These are phyloP conservation scores for Coelopa pilipes DNA, from an alignment of 2,888 invertebrate genomes.

Conservation along the genomic window DNA sequence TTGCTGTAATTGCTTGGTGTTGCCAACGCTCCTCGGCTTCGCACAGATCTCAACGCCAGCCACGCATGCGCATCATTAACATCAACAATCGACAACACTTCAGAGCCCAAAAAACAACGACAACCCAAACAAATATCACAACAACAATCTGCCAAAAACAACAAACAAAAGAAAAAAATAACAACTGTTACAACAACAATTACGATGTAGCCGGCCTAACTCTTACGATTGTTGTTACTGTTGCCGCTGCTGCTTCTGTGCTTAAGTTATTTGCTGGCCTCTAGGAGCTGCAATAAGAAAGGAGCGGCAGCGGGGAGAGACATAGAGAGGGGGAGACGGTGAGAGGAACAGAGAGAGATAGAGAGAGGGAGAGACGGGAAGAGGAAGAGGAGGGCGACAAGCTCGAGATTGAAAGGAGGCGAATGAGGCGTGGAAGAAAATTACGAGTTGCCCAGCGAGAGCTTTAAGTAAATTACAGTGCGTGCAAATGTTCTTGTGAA, in stretches of 20 bases:
- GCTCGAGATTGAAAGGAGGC: too few relatives aligned
- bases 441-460: conserved; percentile 34
- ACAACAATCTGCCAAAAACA: not conserved
- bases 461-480: conserved; percentile 44
- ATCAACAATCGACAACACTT: conserved; percentile 23
- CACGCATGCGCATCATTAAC: conserved; percentile 34
- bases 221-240: not conserved
- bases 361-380: too few relatives aligned
- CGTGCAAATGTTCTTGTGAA: conserved; percentile 46
- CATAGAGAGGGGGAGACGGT: too few relatives aligned
- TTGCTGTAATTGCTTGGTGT: too few relatives aligned
- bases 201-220: not conserved
- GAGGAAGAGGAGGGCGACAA: too few relatives aligned
- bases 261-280: not conserved
- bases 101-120: not conserved
- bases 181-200: not conserved
- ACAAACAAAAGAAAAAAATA: not conserved
- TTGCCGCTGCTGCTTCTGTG: conserved; percentile 19
- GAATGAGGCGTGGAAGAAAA: conserved; percentile 31
- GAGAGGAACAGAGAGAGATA: too few relatives aligned
- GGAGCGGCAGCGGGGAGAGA: too few relatives aligned
- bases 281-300: not conserved
- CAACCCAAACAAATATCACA: not conserved
- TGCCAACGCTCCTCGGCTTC: not conserved
- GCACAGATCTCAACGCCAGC: not conserved